A percentile compares a stretch with the other conserved stretches of the same genome.
phyloP scores from a whole-genome alignment of 1,140 invertebrate species.

The Kradibia gibbosae region DNA sequence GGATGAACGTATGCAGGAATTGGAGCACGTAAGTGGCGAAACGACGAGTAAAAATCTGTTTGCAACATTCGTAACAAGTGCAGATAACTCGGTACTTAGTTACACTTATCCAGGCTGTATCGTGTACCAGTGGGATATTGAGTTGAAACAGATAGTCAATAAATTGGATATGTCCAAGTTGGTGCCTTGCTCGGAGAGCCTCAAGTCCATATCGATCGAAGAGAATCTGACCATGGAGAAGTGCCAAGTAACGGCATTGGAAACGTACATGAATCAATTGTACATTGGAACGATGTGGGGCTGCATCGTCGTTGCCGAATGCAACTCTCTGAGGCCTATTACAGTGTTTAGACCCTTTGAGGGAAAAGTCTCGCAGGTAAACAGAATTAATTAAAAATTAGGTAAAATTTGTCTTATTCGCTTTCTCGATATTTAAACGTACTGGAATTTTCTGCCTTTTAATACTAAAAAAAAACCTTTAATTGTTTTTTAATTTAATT shows the following conservation, averaged over 20 bases:
- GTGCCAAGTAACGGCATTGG: slow-evolving; percentile 87
- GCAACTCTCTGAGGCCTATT: slow-evolving; percentile 84
- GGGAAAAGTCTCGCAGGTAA: slow-evolving; percentile 77
- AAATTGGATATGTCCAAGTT: slow-evolving; percentile 93
- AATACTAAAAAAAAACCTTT: not conserved
- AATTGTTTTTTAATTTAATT: not conserved
- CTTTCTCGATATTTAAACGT: not conserved
- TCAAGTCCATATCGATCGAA: slow-evolving; percentile 93
- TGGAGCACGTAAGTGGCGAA: slow-evolving; percentile 40
- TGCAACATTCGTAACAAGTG: slow-evolving; percentile 67
- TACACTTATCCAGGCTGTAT: slow-evolving; percentile 85
- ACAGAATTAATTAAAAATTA: not conserved
- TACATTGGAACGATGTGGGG: slow-evolving; percentile 95
- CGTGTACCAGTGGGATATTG: slow-evolving; percentile 88
- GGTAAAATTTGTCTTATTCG: not conserved
- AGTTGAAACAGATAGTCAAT: slow-evolving; percentile 79
- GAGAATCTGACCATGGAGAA: slow-evolving; percentile 86
- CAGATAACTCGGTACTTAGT: slow-evolving; percentile 80
- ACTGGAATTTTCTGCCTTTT: no score
- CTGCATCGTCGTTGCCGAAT: slow-evolving; percentile 90
- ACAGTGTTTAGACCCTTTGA: slow-evolving; percentile 93
- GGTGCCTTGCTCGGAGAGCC: slow-evolving; percentile 91
- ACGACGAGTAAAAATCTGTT: slow-evolving; percentile 63
- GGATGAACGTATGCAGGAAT: slow-evolving; percentile 15
- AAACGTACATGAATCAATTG: slow-evolving; percentile 79